Conservation (phyloP, 2,113 vertebrate genomes). For the Sinosuthora webbiana region DNA sequence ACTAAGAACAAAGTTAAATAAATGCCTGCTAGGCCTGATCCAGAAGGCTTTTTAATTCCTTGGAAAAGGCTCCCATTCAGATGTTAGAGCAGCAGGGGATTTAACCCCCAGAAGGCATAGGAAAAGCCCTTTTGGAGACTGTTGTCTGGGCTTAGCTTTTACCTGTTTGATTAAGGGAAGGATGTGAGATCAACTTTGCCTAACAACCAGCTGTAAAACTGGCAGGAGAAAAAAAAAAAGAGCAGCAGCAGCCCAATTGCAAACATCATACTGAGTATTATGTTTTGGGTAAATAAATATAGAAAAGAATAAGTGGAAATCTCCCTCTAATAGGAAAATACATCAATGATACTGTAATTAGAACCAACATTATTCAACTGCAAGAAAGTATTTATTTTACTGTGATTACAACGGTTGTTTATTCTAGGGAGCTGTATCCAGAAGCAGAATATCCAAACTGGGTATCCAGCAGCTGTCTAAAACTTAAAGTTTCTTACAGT, state of each 20-base stretch:
- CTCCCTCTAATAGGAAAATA: conserved; percentile 42
- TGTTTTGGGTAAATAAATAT: conserved; percentile 57
- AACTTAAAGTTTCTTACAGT: not conserved
- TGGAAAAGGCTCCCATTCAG: not conserved
- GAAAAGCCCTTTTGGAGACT: not conserved
- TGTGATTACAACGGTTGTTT: conserved; percentile 46
- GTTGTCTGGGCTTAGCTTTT: not conserved
- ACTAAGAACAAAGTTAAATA: conserved; percentile 9
- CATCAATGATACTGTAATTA: conserved; percentile 60
- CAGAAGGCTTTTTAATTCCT: not conserved
- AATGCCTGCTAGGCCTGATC: not conserved
- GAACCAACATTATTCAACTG: conserved; percentile 44
- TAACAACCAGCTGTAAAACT: conserved; percentile 22
- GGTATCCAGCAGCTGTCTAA: conserved; percentile 14
- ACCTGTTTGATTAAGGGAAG: conserved; percentile 12
- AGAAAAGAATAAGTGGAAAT: conserved; percentile 50
- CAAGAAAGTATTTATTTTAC: conserved; percentile 47
- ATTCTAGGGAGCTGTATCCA: conserved; percentile 29
- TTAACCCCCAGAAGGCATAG: not conserved
- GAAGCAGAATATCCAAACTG: not conserved
- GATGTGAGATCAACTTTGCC: not conserved
- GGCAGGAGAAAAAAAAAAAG: not conserved
- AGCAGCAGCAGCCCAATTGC: conserved; percentile 8
- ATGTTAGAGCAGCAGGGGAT: not conserved
- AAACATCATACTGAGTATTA: conserved; percentile 9